These are phyloP conservation scores for Alouatta caraya DNA, from an alignment of 2,797 vertebrate species.

Conservation along the genomic window DNA sequence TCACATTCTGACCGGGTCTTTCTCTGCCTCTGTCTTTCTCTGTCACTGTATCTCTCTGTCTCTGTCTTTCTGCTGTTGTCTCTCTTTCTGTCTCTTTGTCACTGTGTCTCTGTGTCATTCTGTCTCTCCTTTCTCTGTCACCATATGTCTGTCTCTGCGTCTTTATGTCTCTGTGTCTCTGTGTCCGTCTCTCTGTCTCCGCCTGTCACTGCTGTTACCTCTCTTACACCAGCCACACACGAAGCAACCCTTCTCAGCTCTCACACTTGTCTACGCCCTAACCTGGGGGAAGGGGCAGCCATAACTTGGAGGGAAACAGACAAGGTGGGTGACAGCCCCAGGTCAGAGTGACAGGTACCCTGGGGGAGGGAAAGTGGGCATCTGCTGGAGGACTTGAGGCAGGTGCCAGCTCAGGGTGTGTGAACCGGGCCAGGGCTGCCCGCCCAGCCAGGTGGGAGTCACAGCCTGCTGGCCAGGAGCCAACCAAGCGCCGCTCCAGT, in stretches of 20 bases:
- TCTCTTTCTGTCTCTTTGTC: not conserved
- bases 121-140: not conserved
- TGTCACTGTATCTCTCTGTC: not conserved
- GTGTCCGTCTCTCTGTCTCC: not conserved
- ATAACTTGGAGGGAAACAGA: not conserved
- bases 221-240: accelerated
- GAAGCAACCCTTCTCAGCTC: too few species aligned
- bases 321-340: not conserved
- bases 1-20: too few species aligned
- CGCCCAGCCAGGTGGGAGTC: not conserved
- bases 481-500: not conserved
- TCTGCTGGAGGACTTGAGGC: not conserved
- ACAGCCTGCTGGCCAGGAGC: not conserved
- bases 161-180: not conserved
- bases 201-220: accelerated
- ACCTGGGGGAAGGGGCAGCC: not conserved
- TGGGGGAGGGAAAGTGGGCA: not conserved
- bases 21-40: not conserved
- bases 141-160: too few species aligned
- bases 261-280: not conserved
- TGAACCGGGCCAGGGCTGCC: not conserved
- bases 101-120: not conserved
- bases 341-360: not conserved
- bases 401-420: not conserved
- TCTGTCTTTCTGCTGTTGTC: not conserved